Evolutionary conservation across 1,140 invertebrate genomes (phyloP).

Genomic region (Mactra quadrangularis): DNA sequence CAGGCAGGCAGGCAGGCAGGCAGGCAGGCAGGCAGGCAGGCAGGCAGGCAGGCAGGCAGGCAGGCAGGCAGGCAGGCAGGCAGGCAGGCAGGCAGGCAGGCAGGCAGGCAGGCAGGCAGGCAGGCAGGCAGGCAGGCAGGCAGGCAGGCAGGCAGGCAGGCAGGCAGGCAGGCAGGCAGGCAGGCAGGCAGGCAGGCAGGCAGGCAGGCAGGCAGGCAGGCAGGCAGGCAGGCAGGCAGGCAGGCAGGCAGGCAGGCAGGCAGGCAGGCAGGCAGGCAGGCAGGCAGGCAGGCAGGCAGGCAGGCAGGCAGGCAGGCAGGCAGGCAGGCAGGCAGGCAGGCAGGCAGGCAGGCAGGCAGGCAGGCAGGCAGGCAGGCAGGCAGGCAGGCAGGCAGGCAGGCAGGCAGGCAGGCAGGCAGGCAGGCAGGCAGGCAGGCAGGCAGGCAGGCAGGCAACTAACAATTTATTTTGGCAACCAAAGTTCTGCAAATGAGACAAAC

Average conservation of each 20-base stretch:
- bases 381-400: too few relatives aligned
- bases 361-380: slow-evolving; percentile 41
- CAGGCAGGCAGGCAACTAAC: too few relatives aligned
- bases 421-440: too few relatives aligned
- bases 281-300: slow-evolving; percentile 56
- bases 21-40: slow-evolving; percentile 28
- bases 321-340: slow-evolving; percentile 63
- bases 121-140: slow-evolving; percentile 48
- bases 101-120: slow-evolving; percentile 59
- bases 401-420: too few relatives aligned
- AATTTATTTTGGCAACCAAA: too few relatives aligned
- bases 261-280: slow-evolving; percentile 28
- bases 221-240: slow-evolving; percentile 21
- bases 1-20: slow-evolving; percentile 28
- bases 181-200: slow-evolving; percentile 56
- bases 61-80: slow-evolving; percentile 41
- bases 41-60: slow-evolving; percentile 28
- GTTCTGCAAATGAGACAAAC: too few relatives aligned
- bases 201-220: slow-evolving; percentile 22
- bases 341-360: slow-evolving; percentile 59
- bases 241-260: slow-evolving; percentile 23
- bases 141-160: slow-evolving; percentile 57
- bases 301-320: slow-evolving; percentile 58
- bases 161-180: slow-evolving; percentile 59
- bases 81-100: slow-evolving; percentile 58